Evolutionary conservation across 2,113 vertebrate species (phyloP), one percentile per base, ranked within the genome.

Genomic region (Phainopepla nitens): DNA sequence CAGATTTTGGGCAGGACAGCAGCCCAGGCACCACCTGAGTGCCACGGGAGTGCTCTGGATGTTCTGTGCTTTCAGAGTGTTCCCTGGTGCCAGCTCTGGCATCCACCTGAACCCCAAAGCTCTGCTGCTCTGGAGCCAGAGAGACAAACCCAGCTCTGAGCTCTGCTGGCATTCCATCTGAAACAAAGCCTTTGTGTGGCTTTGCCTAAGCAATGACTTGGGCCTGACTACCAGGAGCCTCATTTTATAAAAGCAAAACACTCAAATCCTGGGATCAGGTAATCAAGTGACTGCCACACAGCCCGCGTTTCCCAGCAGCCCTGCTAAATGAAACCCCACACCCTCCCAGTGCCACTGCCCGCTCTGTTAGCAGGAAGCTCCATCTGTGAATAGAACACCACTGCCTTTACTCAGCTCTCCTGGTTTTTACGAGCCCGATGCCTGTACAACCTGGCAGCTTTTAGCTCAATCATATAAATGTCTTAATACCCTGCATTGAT

Each of bases 401-500:
- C 13, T 68, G 75, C 49, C 39, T 65, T 72, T 69, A 44, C 49
- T 70, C 61, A 65, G 85, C 28, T 80, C 41, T 81, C 25, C 28
- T 13, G 7, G 13, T 65, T 27, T 89, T 86, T 28, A 87, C 6
- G 35, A 94, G 83, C 73, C 45, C 25, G 11, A 22, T 39, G 62
- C 87, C 81, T 93, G 65, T 57, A 82, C 66, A 94, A 75, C 72
- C 89, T 53, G 82, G 62, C 76, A 96, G 89, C 77, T 53, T 87
- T 94, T 75, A 88, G 83, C 71, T 91, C 90, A 27, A 73, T 83
- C 93, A 77, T 89, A 81, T 87, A 81, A 92, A 94, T 31, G 91
- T 94, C 95, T 85, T 87, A 89, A 96, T 96, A 82, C 82, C 73
- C 87, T 66, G 76, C 94, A 87, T 77, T 94, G 94, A 96, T 94